phyloP scores from a whole-genome alignment of 1,140 invertebrate species.

The Drosophila virilis region DNA sequence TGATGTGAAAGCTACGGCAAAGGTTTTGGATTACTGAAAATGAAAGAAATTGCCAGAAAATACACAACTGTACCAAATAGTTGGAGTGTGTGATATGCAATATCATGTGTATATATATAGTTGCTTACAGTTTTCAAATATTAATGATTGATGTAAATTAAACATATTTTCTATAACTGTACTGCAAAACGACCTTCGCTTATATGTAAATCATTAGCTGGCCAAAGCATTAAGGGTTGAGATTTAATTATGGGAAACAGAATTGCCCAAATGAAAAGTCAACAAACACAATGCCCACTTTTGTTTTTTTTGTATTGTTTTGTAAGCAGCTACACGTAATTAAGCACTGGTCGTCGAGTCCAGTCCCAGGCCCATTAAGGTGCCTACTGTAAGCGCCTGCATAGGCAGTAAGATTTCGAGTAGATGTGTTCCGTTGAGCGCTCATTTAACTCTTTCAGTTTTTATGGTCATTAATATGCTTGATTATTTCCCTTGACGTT shows the following conservation, averaged over 20 bases:
- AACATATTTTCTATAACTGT: constrained; percentile 32
- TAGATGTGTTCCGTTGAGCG: not conserved
- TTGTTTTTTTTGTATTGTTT: not conserved
- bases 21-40: constrained; percentile 59
- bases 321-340: constrained; percentile 64
- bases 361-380: constrained; percentile 31
- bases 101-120: not conserved
- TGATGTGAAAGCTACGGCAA: constrained; percentile 49
- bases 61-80: constrained; percentile 56
- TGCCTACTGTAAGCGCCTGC: constrained; percentile 29
- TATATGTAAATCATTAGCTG: constrained; percentile 16
- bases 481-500: constrained; percentile 78
- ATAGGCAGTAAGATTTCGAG: constrained; percentile 6
- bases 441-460: constrained; percentile 76
- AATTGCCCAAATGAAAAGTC: constrained; percentile 56
- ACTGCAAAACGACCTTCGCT: constrained; percentile 30
- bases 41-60: not conserved
- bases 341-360: constrained; percentile 62
- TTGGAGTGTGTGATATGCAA: not conserved
- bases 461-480: constrained; percentile 83
- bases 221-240: constrained; percentile 55
- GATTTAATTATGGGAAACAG: constrained; percentile 79
- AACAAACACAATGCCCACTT: constrained; percentile 52
- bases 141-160: no score
- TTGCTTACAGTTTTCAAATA: not conserved